Evolutionary conservation across 1,140 invertebrate species (phyloP), one percentile per base, ranked within the genome.

Genomic region (Papilio machaon): DNA sequence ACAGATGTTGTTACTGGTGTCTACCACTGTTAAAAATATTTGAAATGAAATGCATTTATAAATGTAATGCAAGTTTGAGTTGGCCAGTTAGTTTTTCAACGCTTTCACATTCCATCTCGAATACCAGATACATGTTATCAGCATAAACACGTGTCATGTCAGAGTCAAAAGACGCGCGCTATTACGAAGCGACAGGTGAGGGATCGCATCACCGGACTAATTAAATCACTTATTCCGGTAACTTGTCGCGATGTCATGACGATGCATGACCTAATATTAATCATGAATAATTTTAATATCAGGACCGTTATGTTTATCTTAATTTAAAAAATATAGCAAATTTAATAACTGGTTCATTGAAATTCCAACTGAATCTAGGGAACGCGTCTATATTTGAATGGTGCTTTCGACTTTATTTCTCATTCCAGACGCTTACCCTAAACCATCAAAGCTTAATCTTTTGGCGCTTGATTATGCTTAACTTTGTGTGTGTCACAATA

Each of bases 81-180:
- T 67, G 60, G 58, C 19, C 58, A 60, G 60, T 67, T 60, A 60
- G n/a, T 67, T 78, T 78, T 78, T 64, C 19, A 38, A 43, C 35
- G 58, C 76, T 78, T 78, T 78, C 76, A 78, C 76, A 78, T 78
- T 78, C 76, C 76, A 46, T 43, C 43, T 78, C 76, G 35, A 78
- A 64, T 78, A 64, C 76, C n/a, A 43, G 7, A 60, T 60, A 60
- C 30, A 64, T 64, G 76, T 47, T 78, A 78, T 78, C 76, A 64
- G 76, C 46, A 64, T 46, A 78, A 78, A 64, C 76, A 60, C 54
- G 58, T 64, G 76, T 64, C 76, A 47, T 38, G 54, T 78, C 58
- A 64, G 17, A 43, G 17, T 78, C 8, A 64, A 78, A 58, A 64
- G 58, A 64, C 46, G 54, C 76, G 58, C 54, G 58, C 4, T 23